phyloP scores from a whole-genome alignment of 1,140 invertebrate species.

The Drosophila quadrilineata region DNA sequence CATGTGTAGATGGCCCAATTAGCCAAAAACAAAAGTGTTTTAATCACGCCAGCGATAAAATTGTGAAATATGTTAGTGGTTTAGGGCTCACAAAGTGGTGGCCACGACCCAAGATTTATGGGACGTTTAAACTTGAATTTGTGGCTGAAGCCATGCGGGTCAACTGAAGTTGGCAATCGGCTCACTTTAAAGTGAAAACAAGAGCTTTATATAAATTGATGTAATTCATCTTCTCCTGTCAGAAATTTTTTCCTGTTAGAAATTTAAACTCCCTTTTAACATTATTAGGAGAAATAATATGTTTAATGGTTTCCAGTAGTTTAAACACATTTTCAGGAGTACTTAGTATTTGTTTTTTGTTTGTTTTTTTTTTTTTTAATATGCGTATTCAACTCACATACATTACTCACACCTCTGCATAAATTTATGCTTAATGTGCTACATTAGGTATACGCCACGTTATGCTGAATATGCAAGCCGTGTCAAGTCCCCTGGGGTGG shows the following conservation, averaged over 20 bases:
- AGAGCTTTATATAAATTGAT: constrained; percentile 2
- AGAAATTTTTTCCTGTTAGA: too few relatives aligned
- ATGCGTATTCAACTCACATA: background rate
- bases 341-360: constrained; percentile 1
- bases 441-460: constrained; percentile 36
- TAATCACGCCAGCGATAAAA: constrained; percentile 52
- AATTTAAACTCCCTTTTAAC: too few relatives aligned
- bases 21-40: constrained; percentile 49
- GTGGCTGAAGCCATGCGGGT: constrained; percentile 39
- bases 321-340: background rate
- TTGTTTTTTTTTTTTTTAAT: background rate
- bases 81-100: constrained; percentile 34
- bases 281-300: too few relatives aligned
- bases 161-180: constrained; percentile 1
- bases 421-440: constrained; percentile 16
- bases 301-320: background rate
- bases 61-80: constrained; percentile 35
- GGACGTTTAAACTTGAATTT: constrained; percentile 56
- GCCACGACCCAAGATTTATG: constrained; percentile 47
- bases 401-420: background rate
- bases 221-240: constrained; percentile 1
- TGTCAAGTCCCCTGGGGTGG: background rate
- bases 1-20: constrained; percentile 60
- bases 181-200: background rate
- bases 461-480: constrained; percentile 4